Evolutionary conservation across 2,113 vertebrate species (phyloP), one percentile per base, ranked within the genome.

Genomic region (Todiramphus chloris): DNA sequence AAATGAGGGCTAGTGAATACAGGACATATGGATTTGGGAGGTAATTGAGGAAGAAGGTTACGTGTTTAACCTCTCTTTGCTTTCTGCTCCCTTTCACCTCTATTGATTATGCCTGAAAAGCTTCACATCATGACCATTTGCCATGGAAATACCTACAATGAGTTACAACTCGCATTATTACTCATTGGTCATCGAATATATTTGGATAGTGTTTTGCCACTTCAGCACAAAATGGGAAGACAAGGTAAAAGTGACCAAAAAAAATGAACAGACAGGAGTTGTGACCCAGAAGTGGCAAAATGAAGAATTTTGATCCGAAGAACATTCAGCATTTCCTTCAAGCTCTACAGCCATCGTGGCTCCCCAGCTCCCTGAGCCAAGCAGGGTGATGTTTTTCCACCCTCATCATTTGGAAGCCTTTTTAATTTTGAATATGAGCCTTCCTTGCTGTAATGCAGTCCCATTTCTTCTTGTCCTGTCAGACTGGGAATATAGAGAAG

Each of bases 321-420:
- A 30, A 39, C 18, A 2, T n/a, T 15, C 30, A 10, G 11, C 20
- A 10, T 75, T 84, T 75, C 44, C 58, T 44, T 6, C 9, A 50
- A 50, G 25, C 33, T 68, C 73, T 63, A 16, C 37, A 91, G 91
- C 48, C 20, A 1, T 14, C 16, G 1, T 3, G 20, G 51, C 18
- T 66, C 14, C 33, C 33, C 1, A 0, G 51, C 15, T 66, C 11
- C 33, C 33, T 1, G 0, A 11, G 48, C 35, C 20, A 3, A 2
- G 19, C 21, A 17, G 19, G 9, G 30, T 1, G 2, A 25, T 0
- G 1, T 35, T 64, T 82, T 31, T 46, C 37, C 53, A 17, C 31
- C 15, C 3, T 85, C 75, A 20, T 4, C 16, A 2, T 39, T n/a
- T 51, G 58, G 70, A 72, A 46, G 8, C 19, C 44, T 75, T 9